Base-by-base conservation (phyloP, 53 echinoderm and acorn worm species). In the Patiria pectinifera region DNA sequence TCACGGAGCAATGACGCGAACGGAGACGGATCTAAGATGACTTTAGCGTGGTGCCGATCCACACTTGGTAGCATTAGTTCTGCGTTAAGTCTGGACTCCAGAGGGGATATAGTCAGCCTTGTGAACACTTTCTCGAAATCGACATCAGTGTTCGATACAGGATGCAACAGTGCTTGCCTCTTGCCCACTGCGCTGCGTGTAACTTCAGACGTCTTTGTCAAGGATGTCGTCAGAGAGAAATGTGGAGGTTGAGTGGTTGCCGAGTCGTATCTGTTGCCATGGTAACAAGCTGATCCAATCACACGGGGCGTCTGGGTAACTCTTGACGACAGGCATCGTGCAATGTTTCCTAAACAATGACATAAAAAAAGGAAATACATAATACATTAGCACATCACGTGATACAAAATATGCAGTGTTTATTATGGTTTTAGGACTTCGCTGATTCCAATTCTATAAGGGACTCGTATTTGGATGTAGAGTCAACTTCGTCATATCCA, bases 1-100 rank as follows among this genome's bases (percentile, higher is more conserved):
- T 93, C 93, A 24, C 21, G 72, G 4, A 78, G 84, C 21, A 95
- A 45, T 0, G 92, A 63, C 0, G 75, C 91, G 45, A 25, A 91
- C 2, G 93, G 91, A 6, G 86, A 92, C 44, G 95, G 95, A 58
- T 95, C 95, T 83, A 93, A 25, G 87, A 95, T 95, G 66, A 48
- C 53, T 86, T 72, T 59, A 2, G 86, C 85, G 25, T 23, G 26
- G 23, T 76, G 43, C 23, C 44, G 2, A 58, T 23, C 58, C 24
- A 59, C 46, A 23, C 62, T 25, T 2, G 93, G 95, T 23, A 95
- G 83, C 3, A 72, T 48, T 46, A 93, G 74, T 7, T 91, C 71
- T 3, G 86, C 62, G 0, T 63, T 95, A 19, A 92, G 70, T 26
- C 59, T 60, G 1, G 84, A 82, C 77, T 95, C 95, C 62, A 81